phyloP scores from a whole-genome alignment of 2,888 invertebrate genomes.

The Luperina nickerlii region DNA sequence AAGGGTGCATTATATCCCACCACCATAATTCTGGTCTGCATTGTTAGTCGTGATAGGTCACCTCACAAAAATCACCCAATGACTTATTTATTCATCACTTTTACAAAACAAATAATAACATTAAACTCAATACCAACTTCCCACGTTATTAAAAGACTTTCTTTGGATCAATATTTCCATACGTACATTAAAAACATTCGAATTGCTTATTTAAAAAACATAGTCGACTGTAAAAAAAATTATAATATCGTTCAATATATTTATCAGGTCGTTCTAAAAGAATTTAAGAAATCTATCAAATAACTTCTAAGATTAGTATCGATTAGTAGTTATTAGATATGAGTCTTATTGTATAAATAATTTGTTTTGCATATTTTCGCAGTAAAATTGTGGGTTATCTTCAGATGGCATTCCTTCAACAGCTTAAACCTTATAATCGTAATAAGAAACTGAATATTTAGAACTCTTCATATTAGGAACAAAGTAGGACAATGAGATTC shows the following conservation, averaged over 20 bases:
- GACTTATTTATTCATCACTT: not conserved
- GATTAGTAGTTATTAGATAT: slow-evolving; percentile 31
- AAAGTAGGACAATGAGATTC: slow-evolving; percentile 4
- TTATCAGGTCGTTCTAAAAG: slow-evolving; percentile 37
- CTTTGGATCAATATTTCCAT: slow-evolving; percentile 49
- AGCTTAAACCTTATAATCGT: slow-evolving; percentile 13
- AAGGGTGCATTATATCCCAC: not conserved
- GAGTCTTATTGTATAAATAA: slow-evolving; percentile 40
- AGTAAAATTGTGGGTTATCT: slow-evolving; percentile 36
- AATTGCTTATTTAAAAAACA: slow-evolving; percentile 64
- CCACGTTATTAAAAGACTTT: slow-evolving; percentile 44
- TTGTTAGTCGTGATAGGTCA: too few relatives aligned
- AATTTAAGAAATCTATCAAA: slow-evolving; percentile 52
- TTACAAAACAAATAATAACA: slow-evolving; percentile 25
- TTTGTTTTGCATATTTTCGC: slow-evolving; percentile 48
- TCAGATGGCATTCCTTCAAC: slow-evolving; percentile 19
- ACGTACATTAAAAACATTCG: slow-evolving; percentile 30
- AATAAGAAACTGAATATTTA: slow-evolving; percentile 29
- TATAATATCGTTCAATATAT: slow-evolving; percentile 40
- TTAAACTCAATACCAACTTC: slow-evolving; percentile 43
- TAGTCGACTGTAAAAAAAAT: slow-evolving; percentile 44
- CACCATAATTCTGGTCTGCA: not conserved
- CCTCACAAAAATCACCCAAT: too few relatives aligned
- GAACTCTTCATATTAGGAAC: not conserved
- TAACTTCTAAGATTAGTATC: slow-evolving; percentile 51